These are phyloP conservation scores for Melanotaenia boesemani DNA, from an alignment of 2,797 vertebrate species.

Conservation along the genomic window DNA sequence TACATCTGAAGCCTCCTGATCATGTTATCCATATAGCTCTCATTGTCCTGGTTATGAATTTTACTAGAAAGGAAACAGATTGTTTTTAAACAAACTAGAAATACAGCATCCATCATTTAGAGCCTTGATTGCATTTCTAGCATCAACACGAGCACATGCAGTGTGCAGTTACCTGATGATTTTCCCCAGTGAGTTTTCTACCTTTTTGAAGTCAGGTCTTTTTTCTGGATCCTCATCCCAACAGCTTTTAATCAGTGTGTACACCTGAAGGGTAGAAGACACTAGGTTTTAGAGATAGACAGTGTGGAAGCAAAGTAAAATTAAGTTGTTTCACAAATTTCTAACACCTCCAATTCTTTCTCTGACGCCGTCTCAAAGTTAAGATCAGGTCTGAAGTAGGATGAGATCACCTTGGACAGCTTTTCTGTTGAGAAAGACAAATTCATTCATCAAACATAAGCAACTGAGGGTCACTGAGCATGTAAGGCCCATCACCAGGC, in stretches of 20 bases:
- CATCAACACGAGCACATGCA: neutral
- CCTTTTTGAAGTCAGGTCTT: slow-evolving; percentile 95
- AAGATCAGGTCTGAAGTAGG: slow-evolving; percentile 91
- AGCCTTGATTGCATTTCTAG: neutral
- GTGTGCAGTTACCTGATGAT: slow-evolving; percentile 88
- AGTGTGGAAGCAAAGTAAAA: neutral
- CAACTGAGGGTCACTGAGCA: neutral
- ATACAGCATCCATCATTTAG: neutral
- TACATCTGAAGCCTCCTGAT: slow-evolving; percentile 95
- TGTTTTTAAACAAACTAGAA: too few relatives aligned
- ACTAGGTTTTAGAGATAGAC: neutral
- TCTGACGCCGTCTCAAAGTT: slow-evolving; percentile 86
- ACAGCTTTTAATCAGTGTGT: slow-evolving; percentile 88
- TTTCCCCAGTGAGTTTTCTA: slow-evolving; percentile 91
- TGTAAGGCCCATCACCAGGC: neutral
- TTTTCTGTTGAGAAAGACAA: slow-evolving; percentile 84
- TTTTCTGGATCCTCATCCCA: slow-evolving; percentile 98
- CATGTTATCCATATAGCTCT: slow-evolving; percentile 98
- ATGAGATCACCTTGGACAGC: slow-evolving; percentile 85
- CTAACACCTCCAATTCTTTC: slow-evolving; percentile 86
- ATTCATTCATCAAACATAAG: neutral
- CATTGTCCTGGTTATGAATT: slow-evolving; percentile 91
- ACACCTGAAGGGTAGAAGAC: slow-evolving; percentile 81
- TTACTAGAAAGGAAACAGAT: slow-evolving; percentile 74
- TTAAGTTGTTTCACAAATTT: accelerated